Evolutionary conservation across 1,140 invertebrate species (phyloP).

Genomic region (Drosophila yakuba): DNA sequence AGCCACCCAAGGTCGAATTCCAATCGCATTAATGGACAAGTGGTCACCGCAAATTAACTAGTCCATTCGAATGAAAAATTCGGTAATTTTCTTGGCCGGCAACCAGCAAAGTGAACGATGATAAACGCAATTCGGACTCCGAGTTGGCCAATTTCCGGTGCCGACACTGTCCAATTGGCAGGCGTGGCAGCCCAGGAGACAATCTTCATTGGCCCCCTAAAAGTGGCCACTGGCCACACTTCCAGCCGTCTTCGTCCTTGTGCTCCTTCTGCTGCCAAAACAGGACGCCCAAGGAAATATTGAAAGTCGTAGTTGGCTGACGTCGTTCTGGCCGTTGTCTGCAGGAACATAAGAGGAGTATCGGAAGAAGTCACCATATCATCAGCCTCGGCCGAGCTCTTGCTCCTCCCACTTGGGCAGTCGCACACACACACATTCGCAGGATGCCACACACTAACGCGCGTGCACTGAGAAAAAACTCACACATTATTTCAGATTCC

Average conservation of each 20-base stretch:
- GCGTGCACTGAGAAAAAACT: slow-evolving; percentile 4
- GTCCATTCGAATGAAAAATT: slow-evolving; percentile 26
- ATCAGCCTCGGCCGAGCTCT: slow-evolving; percentile 45
- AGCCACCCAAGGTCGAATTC: background rate
- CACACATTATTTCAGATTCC: background rate
- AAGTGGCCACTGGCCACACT: slow-evolving; percentile 1
- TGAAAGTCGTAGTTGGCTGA: slow-evolving; percentile 42
- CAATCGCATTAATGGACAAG: background rate
- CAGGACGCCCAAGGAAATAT: slow-evolving; percentile 49
- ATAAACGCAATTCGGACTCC: slow-evolving; percentile 18
- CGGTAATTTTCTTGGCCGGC: slow-evolving; percentile 7
- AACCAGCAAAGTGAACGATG: background rate
- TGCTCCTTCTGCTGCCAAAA: background rate
- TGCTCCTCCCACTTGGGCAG: slow-evolving; percentile 49
- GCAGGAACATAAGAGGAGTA: slow-evolving; percentile 13
- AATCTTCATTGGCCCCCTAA: slow-evolving; percentile 57
- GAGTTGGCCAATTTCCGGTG: slow-evolving; percentile 65
- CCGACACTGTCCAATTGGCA: slow-evolving; percentile 56
- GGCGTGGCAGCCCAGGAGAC: slow-evolving; percentile 43
- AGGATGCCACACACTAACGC: background rate
- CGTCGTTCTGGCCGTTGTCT: slow-evolving; percentile 8
- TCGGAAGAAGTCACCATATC: slow-evolving; percentile 46
- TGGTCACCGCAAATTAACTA: slow-evolving; percentile 16
- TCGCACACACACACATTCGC: slow-evolving; percentile 14
- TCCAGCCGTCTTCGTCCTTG: background rate